phyloP scores from a whole-genome alignment of 2,797 vertebrate genomes.

The Xenentodon cancila region DNA sequence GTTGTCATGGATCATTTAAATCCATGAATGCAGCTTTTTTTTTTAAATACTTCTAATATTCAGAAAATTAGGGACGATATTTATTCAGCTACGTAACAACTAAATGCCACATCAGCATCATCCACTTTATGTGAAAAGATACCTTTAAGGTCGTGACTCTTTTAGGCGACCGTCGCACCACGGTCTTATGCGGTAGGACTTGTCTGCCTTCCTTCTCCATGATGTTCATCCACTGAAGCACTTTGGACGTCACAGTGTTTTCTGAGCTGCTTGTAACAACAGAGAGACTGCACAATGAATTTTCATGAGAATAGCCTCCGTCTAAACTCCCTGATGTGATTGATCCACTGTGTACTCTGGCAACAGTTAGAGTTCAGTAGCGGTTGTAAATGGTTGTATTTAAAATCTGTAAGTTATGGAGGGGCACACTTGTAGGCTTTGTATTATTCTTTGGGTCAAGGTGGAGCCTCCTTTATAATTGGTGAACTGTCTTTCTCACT shows the following conservation, averaged over 20 bases:
- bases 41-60: neutral
- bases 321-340: slow-evolving; percentile 65
- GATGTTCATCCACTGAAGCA: slow-evolving; percentile 62
- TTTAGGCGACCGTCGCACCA: slow-evolving; percentile 48
- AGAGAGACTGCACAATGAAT: slow-evolving; percentile 75
- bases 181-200: slow-evolving; percentile 54
- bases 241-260: slow-evolving; percentile 62
- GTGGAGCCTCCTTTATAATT: slow-evolving; percentile 61
- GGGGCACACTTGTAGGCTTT: slow-evolving; percentile 72
- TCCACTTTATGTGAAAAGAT: slow-evolving; percentile 44
- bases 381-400: slow-evolving; percentile 69
- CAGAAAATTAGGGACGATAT: too few species aligned
- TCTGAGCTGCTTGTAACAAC: slow-evolving; percentile 70
- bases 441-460: slow-evolving; percentile 65
- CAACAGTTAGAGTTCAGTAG: slow-evolving; percentile 55
- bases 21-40: neutral
- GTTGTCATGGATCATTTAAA: neutral
- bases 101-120: slow-evolving; percentile 46
- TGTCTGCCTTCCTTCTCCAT: slow-evolving; percentile 48
- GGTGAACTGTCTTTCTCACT: slow-evolving; percentile 54
- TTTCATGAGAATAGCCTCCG: slow-evolving; percentile 78
- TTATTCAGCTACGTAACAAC: slow-evolving; percentile 54
- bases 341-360: slow-evolving; percentile 81
- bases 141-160: slow-evolving; percentile 66
- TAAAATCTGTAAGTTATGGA: slow-evolving; percentile 79